Evolutionary conservation across 1,140 invertebrate species (phyloP), one percentile per base, ranked within the genome.

Genomic region (Parapsyche elsis): DNA sequence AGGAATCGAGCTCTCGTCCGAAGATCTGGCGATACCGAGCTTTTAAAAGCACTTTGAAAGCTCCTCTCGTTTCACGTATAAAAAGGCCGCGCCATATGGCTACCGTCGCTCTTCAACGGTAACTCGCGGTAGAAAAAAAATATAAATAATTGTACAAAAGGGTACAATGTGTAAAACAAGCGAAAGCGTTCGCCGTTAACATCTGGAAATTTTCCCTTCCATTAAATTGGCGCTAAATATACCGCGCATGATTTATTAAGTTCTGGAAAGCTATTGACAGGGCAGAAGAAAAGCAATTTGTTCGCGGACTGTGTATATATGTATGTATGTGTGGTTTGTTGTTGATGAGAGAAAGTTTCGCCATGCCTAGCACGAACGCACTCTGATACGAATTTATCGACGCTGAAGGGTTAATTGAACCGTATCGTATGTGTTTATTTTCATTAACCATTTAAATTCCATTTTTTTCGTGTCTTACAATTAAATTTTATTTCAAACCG

Each of bases 221-320:
- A 26, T 67, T 67, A 26, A 26, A 26, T 19, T 24, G 2, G 21
- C 21, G 21, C 24, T 26, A 26, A 67, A 67, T 67, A 67, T 67
- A 67, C 64, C 24, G 49, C 49, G 19, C 2, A 23, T 67, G 24
- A 67, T 67, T 67, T 67, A 67, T 67, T 24, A 67, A 67, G 24
- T 67, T 24, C 23, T 19, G 14, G 9, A 67, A 26, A 67, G 19
- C 14, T 30, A 67, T 67, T 14, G 64, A 61, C 57, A 61, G 57
- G 16, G 16, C 57, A 21, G 57, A 67, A 67, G 64, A 67, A 67
- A 67, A 67, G 64, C 64, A 67, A 67, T 67, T 67, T 67, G 24
- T 67, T 67, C 24, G 24, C 23, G 19, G 64, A 67, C 26, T 53
- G 0, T 67, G 64, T 24, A 67, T 67, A 14, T 23, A 14, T 67